These are phyloP conservation scores for Listronotus bonariensis DNA, from an alignment of 1,140 invertebrate genomes.

Conservation along the genomic window DNA sequence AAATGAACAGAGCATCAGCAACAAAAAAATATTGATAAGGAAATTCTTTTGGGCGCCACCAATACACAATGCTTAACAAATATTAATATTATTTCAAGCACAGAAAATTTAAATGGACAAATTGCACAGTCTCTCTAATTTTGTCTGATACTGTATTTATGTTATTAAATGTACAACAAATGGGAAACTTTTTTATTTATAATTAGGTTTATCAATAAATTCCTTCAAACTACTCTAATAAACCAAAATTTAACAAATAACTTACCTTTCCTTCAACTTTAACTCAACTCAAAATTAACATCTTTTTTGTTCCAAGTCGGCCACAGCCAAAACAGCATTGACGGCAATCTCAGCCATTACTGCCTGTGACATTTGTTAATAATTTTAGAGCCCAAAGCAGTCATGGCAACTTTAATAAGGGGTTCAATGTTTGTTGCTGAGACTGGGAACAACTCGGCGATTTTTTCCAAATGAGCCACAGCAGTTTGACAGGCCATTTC, in stretches of 20 bases:
- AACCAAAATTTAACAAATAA: neutral
- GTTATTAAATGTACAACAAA: too few species aligned
- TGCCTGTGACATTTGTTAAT: conserved; percentile 89
- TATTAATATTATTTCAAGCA: too few species aligned
- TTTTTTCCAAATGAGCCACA: conserved; percentile 83
- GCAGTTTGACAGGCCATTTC: conserved; percentile 95
- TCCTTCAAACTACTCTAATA: too few species aligned
- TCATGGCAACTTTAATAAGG: conserved; percentile 95
- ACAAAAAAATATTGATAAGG: too few species aligned
- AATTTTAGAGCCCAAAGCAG: conserved; percentile 98
- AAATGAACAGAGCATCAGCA: too few species aligned
- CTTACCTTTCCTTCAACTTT: conserved; percentile 94
- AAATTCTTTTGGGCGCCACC: too few species aligned
- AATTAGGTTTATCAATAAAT: too few species aligned
- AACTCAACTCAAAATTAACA: conserved; percentile 99
- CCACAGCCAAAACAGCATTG: conserved; percentile 90
- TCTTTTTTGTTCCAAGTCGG: conserved; percentile 92
- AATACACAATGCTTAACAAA: too few species aligned
- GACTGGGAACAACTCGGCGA: conserved; percentile 89
- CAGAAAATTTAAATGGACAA: too few species aligned
- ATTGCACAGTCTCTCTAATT: too few species aligned
- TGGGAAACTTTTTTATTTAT: too few species aligned
- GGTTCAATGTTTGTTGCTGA: conserved; percentile 83
- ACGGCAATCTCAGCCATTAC: conserved; percentile 99
- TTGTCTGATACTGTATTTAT: too few species aligned